Evolutionary conservation across 2,888 invertebrate genomes (phyloP).

Genomic region (Dilophus febrilis): DNA sequence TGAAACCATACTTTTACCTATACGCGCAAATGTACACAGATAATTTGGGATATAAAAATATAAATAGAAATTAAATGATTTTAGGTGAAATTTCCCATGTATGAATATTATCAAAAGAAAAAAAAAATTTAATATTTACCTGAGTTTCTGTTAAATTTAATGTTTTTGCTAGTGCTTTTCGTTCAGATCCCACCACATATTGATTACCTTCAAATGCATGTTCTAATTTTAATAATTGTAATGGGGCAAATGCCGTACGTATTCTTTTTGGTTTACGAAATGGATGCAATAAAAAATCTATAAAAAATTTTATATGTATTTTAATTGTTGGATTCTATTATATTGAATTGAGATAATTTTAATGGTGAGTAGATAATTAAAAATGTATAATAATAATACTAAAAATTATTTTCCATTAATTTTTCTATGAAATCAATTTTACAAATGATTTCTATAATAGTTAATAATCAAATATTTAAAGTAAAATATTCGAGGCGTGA

Average conservation of each 20-base stretch:
- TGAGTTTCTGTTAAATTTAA: slow-evolving; percentile 84
- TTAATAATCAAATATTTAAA: too few relatives aligned
- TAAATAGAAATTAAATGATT: background rate
- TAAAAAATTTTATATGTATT: slow-evolving; percentile 25
- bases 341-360: too few relatives aligned
- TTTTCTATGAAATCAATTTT: too few relatives aligned
- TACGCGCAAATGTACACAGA: background rate
- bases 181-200: slow-evolving; percentile 88
- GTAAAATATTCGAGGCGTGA: too few relatives aligned
- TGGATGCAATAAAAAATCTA: slow-evolving; percentile 67
- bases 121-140: slow-evolving; percentile 34
- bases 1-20: slow-evolving; percentile 95
- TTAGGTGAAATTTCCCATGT: background rate
- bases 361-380: too few relatives aligned
- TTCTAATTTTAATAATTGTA: slow-evolving; percentile 79
- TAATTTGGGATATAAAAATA: too few relatives aligned
- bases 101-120: background rate
- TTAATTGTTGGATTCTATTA: too few relatives aligned
- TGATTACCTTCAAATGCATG: slow-evolving; percentile 95
- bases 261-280: slow-evolving; percentile 91
- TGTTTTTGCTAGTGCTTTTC: slow-evolving; percentile 82
- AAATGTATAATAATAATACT: too few relatives aligned
- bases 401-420: too few relatives aligned
- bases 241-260: slow-evolving; percentile 90
- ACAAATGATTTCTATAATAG: too few relatives aligned